Conservation (phyloP, 2,888 invertebrate genomes). For the Meteorus colon region DNA sequence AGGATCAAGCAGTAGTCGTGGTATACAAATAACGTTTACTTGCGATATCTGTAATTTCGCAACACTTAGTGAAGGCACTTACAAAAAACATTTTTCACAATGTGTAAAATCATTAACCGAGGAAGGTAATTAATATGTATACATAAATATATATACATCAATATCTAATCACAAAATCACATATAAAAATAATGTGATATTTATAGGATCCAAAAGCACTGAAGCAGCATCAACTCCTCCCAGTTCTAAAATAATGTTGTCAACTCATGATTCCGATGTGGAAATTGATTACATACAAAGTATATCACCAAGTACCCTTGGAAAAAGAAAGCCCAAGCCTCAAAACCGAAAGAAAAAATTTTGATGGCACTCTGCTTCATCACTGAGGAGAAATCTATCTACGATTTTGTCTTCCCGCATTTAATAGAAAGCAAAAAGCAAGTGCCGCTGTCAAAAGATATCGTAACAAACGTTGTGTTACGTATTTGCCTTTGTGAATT, state of each 20-base stretch:
- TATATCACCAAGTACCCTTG: slow-evolving; percentile 46
- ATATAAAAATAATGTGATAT: neutral
- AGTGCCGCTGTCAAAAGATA: neutral
- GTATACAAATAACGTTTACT: slow-evolving; percentile 15
- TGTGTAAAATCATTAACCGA: slow-evolving; percentile 48
- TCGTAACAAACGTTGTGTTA: slow-evolving; percentile 5
- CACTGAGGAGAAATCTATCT: neutral
- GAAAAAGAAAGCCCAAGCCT: slow-evolving; percentile 46
- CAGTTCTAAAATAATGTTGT: neutral
- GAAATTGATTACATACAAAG: neutral
- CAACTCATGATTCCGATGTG: neutral
- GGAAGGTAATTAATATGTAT: neutral
- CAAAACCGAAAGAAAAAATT: slow-evolving; percentile 54
- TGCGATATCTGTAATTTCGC: slow-evolving; percentile 59
- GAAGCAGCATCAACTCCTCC: neutral
- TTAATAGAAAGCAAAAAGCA: slow-evolving; percentile 9
- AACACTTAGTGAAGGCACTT: slow-evolving; percentile 54
- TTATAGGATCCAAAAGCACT: neutral
- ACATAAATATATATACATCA: neutral
- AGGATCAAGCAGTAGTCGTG: neutral
- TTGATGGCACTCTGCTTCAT: slow-evolving; percentile 26
- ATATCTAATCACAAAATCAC: neutral
- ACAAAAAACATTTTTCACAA: slow-evolving; percentile 55
- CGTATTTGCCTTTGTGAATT: neutral
- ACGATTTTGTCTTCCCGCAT: slow-evolving; percentile 14